Percentiles rank a stretch among this genome's conserved stretches.
Conservation (phyloP, 2,888 invertebrate species). For the Palloptera scutellata region DNA sequence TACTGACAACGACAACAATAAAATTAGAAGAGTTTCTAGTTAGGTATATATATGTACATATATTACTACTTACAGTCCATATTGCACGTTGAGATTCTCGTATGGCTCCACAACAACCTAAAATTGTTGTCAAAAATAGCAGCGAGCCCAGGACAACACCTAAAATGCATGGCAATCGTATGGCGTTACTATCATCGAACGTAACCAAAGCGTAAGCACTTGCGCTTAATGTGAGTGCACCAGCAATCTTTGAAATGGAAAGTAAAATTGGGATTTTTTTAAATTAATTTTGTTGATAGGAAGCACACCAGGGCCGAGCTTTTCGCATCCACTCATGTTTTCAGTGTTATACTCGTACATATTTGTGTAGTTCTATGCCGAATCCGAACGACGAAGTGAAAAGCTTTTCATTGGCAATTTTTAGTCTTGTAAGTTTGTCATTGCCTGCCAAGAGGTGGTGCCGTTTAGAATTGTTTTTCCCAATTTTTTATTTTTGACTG, state of each 20-base stretch:
- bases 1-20: constrained; percentile 41
- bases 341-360: too few relatives aligned
- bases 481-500: too few relatives aligned
- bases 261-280: too few relatives aligned
- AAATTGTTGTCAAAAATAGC: constrained; percentile 48
- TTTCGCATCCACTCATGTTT: too few relatives aligned
- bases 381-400: too few relatives aligned
- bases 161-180: constrained; percentile 53
- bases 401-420: too few relatives aligned
- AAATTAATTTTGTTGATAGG: too few relatives aligned
- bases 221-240: constrained; percentile 47
- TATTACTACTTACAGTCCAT: constrained; percentile 49
- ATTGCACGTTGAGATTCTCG: constrained; percentile 46
- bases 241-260: constrained; percentile 44
- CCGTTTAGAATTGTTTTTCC: too few relatives aligned
- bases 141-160: constrained; percentile 49
- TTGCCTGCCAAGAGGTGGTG: too few relatives aligned
- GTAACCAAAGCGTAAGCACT: constrained; percentile 49
- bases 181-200: constrained; percentile 44
- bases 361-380: too few relatives aligned
- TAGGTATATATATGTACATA: not conserved
- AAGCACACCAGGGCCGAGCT: too few relatives aligned
- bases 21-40: not conserved
- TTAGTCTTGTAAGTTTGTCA: too few relatives aligned
- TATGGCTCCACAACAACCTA: constrained; percentile 49